These are phyloP conservation scores for Engystomops pustulosus DNA, from an alignment of 2,113 vertebrate genomes.

Conservation along the genomic window DNA sequence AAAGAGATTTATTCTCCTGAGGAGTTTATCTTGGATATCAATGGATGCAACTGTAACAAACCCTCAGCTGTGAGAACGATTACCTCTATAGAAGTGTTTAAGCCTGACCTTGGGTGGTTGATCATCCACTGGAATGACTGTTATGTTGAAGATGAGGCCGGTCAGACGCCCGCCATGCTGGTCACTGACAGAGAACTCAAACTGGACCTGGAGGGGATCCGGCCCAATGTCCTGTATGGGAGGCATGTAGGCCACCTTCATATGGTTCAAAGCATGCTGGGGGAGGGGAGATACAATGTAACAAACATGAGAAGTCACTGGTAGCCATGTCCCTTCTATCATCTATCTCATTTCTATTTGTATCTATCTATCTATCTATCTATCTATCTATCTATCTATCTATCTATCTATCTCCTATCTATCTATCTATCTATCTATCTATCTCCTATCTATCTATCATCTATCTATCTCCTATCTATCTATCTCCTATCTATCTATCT, in stretches of 20 bases:
- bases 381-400: no score
- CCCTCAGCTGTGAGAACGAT: not conserved
- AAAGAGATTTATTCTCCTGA: not conserved
- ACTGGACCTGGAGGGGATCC: conserved; percentile 72
- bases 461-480: no score
- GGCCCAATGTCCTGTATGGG: conserved; percentile 76
- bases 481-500: no score
- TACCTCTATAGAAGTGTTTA: no score
- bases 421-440: no score
- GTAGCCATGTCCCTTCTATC: not conserved
- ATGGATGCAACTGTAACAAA: not conserved
- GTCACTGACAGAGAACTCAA: conserved; percentile 79
- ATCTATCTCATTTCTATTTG: no score
- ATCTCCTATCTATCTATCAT: no score
- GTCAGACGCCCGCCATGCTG: conserved; percentile 73
- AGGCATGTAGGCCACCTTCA: conserved; percentile 82
- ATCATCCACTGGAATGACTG: conserved; percentile 75
- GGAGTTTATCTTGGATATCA: not conserved
- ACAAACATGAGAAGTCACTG: not conserved
- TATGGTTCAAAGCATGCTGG: conserved; percentile 77
- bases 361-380: no score
- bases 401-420: no score
- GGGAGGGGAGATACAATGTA: not conserved
- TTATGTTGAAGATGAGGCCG: conserved; percentile 76
- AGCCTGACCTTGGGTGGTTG: conserved; percentile 70